A percentile compares a stretch with the other conserved stretches of the same genome.
Evolutionary conservation across 2,888 invertebrate species (phyloP).

Genomic region (Rhamphomyia laevipes): DNA sequence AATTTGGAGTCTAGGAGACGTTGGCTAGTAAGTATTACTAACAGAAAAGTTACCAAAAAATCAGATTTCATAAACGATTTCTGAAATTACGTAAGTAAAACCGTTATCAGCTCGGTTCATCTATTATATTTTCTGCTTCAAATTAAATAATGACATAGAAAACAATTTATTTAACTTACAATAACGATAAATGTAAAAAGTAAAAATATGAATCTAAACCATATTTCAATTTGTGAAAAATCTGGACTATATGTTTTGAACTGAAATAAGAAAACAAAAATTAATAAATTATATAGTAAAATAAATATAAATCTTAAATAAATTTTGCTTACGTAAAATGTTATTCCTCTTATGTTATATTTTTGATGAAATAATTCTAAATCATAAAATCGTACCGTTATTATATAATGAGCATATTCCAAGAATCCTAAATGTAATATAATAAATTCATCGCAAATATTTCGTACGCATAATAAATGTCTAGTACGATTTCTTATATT

Average conservation of each 20-base stretch:
- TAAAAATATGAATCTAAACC: slow-evolving; percentile 91
- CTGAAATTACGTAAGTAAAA: too few species aligned
- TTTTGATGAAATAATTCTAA: slow-evolving; percentile 73
- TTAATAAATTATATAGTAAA: background rate
- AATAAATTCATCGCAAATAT: slow-evolving; percentile 77
- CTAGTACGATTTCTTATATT: slow-evolving; percentile 66
- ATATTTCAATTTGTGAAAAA: slow-evolving; percentile 94
- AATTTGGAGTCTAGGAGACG: too few species aligned
- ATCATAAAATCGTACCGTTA: slow-evolving; percentile 74
- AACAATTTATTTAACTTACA: slow-evolving; percentile 47
- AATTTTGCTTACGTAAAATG: slow-evolving; percentile 67
- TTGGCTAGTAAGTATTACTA: too few species aligned
- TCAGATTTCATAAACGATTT: too few species aligned
- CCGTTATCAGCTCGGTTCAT: too few species aligned
- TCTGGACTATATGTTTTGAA: slow-evolving; percentile 93
- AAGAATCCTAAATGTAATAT: slow-evolving; percentile 81
- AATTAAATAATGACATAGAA: too few species aligned
- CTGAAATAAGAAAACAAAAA: slow-evolving; percentile 44
- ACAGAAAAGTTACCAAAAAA: too few species aligned
- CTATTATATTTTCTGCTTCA: too few species aligned
- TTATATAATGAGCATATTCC: slow-evolving; percentile 77
- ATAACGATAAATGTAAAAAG: slow-evolving; percentile 74
- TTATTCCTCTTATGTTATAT: slow-evolving; percentile 71
- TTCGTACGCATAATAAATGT: slow-evolving; percentile 67
- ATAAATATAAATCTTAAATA: background rate